phyloP scores from a whole-genome alignment of 2,113 vertebrate species.

The Entomyzon cyanotis region DNA sequence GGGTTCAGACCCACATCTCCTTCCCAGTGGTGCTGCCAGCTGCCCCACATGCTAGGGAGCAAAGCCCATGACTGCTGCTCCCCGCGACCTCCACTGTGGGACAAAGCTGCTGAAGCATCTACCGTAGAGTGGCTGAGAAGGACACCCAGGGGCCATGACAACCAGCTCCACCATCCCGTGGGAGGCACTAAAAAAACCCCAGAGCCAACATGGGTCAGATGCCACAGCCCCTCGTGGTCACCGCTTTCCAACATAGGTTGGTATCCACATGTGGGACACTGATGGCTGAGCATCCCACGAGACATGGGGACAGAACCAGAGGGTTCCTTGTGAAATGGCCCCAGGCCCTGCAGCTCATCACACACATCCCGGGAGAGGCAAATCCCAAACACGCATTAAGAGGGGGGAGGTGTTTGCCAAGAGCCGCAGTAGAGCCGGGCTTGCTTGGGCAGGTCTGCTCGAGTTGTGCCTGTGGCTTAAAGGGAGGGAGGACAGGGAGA shows the following conservation, averaged over 20 bases:
- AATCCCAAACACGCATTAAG: not conserved
- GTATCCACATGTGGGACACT: accelerated
- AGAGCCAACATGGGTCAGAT: not conserved
- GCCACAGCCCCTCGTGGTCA: not conserved
- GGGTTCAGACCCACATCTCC: not conserved
- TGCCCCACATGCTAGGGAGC: accelerated
- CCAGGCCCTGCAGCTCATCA: not conserved
- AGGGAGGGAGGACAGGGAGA: not conserved
- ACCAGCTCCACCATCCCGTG: not conserved
- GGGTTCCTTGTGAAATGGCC: not conserved
- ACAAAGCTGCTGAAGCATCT: not conserved
- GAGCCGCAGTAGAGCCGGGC: accelerated
- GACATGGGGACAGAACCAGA: accelerated
- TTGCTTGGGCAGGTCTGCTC: not conserved
- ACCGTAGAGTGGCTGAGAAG: accelerated
- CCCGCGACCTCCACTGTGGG: accelerated
- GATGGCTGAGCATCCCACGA: not conserved
- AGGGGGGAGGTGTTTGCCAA: not conserved
- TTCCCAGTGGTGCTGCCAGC: not conserved
- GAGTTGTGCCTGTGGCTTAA: not conserved
- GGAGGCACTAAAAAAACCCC: not conserved
- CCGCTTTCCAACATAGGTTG: not conserved
- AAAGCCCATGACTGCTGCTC: not conserved
- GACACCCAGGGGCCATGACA: accelerated
- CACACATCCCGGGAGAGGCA: not conserved